These are phyloP conservation scores for Strigamia crassipes DNA, from an alignment of 2,888 invertebrate genomes.

Conservation along the genomic window DNA sequence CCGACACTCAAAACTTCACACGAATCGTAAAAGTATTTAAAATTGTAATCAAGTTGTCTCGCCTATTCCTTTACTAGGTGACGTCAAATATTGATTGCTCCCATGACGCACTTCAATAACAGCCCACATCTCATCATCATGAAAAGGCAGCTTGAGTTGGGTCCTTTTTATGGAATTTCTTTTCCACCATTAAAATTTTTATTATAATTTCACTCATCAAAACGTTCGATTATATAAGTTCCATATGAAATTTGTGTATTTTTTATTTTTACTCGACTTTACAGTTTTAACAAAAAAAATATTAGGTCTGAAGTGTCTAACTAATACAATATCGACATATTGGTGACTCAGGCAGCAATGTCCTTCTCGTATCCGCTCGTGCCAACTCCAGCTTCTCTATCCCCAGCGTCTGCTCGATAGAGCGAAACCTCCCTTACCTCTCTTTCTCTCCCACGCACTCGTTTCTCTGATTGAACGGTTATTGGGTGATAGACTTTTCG, in stretches of 20 bases:
- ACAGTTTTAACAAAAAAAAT: not conserved
- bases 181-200: not conserved
- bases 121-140: not conserved
- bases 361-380: conserved; percentile 16
- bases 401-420: conserved; percentile 16
- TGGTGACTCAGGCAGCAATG: conserved; percentile 15
- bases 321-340: conserved; percentile 2
- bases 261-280: not conserved
- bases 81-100: not conserved
- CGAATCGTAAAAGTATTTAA: not conserved
- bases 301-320: not conserved
- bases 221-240: not conserved
- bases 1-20: not conserved
- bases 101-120: not conserved
- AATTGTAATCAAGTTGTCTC: not conserved
- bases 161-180: not conserved
- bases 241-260: not conserved
- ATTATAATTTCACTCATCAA: not conserved
- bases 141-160: conserved; percentile 2
- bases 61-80: not conserved
- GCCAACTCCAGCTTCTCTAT: not conserved
- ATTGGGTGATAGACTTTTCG: conserved; percentile 16
- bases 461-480: conserved; percentile 16
- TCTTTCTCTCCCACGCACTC: conserved; percentile 9
- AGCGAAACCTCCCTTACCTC: conserved; percentile 1